Conservation (phyloP, 1,140 invertebrate genomes). For the Calycopis cecrops region DNA sequence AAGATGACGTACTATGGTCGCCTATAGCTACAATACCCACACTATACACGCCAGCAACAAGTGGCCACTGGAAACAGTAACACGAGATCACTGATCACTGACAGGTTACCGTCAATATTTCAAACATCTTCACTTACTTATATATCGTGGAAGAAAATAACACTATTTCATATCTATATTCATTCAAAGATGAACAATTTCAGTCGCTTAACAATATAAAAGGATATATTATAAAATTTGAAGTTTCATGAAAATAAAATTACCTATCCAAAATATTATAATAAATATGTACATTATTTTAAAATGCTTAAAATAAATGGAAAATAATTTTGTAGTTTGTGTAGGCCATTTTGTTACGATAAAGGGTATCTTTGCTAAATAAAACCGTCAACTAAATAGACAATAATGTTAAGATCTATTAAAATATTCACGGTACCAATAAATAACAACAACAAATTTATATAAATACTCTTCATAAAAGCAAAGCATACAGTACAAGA, state of each 20-base stretch:
- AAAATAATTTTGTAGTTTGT: not conserved
- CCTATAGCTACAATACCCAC: conserved; percentile 53
- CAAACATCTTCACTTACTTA: conserved; percentile 12
- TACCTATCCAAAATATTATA: not conserved
- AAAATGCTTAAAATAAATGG: not conserved
- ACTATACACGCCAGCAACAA: conserved; percentile 38
- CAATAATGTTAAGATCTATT: conserved; percentile 12
- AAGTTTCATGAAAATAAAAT: not conserved
- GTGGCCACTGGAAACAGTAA: conserved; percentile 50
- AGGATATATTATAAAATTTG: too few relatives aligned
- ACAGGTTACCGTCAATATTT: conserved; percentile 40
- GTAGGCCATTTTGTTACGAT: not conserved
- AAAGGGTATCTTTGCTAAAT: too few relatives aligned
- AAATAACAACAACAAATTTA: conserved; percentile 53
- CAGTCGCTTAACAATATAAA: too few relatives aligned
- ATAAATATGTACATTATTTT: not conserved
- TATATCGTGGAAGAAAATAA: not conserved
- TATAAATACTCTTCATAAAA: conserved; percentile 50
- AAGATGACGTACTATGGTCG: conserved; percentile 55
- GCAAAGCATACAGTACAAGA: conserved; percentile 33
- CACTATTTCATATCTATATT: not conserved
- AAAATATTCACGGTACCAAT: conserved; percentile 43
- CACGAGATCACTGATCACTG: conserved; percentile 13
- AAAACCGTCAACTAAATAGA: too few relatives aligned
- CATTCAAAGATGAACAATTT: too few relatives aligned